Evolutionary conservation across 2,797 vertebrate species (phyloP).

Genomic region (Dendrocincla fuliginosa): DNA sequence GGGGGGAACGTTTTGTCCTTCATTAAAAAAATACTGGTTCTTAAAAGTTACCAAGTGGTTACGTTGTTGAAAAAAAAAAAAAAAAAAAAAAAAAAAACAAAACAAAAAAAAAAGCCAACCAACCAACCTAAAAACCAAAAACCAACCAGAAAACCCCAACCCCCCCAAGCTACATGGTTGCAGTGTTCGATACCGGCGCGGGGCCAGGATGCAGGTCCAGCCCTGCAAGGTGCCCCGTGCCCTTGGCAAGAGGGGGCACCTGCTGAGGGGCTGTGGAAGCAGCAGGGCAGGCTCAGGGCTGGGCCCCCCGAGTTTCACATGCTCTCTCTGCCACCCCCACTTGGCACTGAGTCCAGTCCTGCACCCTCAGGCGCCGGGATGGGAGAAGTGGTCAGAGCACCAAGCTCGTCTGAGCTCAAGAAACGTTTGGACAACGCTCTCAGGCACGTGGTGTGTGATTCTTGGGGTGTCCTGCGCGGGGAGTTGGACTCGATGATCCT

Average conservation of each 20-base stretch:
- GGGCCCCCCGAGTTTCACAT: rapidly evolving
- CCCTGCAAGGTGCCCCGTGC: conserved; percentile 7
- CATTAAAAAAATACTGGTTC: conserved; percentile 25
- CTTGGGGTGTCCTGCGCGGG: background rate
- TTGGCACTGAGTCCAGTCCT: background rate
- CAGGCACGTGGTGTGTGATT: background rate
- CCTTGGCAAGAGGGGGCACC: background rate
- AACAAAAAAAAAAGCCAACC: background rate
- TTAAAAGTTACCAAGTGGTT: conserved; percentile 58
- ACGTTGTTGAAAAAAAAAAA: background rate
- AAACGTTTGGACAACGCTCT: background rate
- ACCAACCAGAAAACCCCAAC: background rate
- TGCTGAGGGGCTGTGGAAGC: background rate
- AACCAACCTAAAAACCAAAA: background rate
- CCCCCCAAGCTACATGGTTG: background rate
- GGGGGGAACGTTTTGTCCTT: conserved; percentile 41
- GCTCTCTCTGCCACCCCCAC: background rate
- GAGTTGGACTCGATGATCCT: background rate
- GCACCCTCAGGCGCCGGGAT: background rate
- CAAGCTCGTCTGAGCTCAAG: background rate
- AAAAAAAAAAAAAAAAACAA: background rate
- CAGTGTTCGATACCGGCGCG: background rate
- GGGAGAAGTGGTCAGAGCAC: background rate
- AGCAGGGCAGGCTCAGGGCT: background rate
- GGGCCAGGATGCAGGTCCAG: background rate